Base-by-base conservation (phyloP, 2,797 vertebrate genomes). In the Prunella strophiata region DNA sequence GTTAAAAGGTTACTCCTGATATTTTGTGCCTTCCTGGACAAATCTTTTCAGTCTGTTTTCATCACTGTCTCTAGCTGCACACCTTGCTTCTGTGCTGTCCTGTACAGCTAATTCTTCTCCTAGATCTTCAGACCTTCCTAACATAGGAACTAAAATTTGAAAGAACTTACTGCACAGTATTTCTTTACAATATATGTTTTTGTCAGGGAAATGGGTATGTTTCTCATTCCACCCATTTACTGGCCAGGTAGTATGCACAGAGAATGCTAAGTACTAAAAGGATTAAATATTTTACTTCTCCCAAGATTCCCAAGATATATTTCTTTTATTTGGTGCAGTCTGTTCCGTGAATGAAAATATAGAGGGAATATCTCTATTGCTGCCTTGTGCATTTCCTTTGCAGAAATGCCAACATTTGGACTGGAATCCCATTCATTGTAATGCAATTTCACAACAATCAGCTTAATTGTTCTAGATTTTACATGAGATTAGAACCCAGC, bases 401-500 rank as follows among this genome's bases (percentile, higher is more conserved):
- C 29, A 74, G 42, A 81, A 88, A 48, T 32, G 45, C 32, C 48
- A 88, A 12, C 23, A 18, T 30, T 88, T 80, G 36, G 22, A 26
- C 76, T 85, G 54, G 38, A 89, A 57, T 80, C 26, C 68, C 26
- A 21, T 84, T 88, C 34, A 57, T 22, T 67, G 32, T 63, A 48
- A 91, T 51, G 23, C 48, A 77, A 68, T 27, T 86, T n/a, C 59
- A 59, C 19, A 40, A 27, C 23, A 73, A 63, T 45, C 54, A n/a
- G 16, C 19, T 77, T 50, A 81, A 32, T 75, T 91, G 36, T 75
- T 91, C 82, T 84, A 84, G 88, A 75, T 91, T 80, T 88, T 70
- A 59, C 30, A 26, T 34, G 58, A 78, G 50, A 84, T 78, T 62
- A 22, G 73, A 81, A 78, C 58, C 58, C 58, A 79, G 52, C 23